Conservation (phyloP, 2,797 vertebrate genomes). For the Sebastes cheni region DNA sequence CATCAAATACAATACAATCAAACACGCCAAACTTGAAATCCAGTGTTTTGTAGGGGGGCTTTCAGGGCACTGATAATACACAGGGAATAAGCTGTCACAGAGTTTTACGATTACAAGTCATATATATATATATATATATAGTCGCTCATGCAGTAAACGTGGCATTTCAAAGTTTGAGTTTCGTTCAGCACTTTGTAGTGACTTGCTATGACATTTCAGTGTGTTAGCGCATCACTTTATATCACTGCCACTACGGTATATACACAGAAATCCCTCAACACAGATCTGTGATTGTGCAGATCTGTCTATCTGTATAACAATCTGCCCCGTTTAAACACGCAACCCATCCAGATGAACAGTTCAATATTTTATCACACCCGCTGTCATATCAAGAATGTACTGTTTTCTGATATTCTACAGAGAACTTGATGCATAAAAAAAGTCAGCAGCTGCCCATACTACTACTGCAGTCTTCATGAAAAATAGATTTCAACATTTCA, state of each 20-base stretch:
- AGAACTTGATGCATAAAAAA: constrained; percentile 36
- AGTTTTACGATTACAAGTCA: background rate
- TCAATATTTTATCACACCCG: constrained; percentile 64
- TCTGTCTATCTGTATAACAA: constrained; percentile 31
- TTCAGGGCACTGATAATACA: background rate
- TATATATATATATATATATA: background rate
- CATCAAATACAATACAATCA: constrained; percentile 5
- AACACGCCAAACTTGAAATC: background rate
- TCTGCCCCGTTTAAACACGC: constrained; percentile 51
- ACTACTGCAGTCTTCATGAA: constrained; percentile 40
- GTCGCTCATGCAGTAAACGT: background rate
- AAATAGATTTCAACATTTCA: constrained; percentile 40
- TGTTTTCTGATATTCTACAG: constrained; percentile 27
- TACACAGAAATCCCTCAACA: constrained; percentile 41
- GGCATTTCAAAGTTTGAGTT: constrained; percentile 5
- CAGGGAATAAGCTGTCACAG: background rate
- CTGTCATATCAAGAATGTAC: constrained; percentile 37
- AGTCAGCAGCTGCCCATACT: constrained; percentile 40
- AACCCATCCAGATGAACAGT: constrained; percentile 47
- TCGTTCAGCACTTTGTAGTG: constrained; percentile 12
- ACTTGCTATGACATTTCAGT: constrained; percentile 14
- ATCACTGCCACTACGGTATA: constrained; percentile 23
- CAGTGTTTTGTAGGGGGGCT: background rate
- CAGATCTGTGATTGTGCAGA: constrained; percentile 20
- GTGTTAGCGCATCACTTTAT: constrained; percentile 27